phyloP scores from a whole-genome alignment of 2,888 invertebrate genomes.

The Cyaniris semiargus region DNA sequence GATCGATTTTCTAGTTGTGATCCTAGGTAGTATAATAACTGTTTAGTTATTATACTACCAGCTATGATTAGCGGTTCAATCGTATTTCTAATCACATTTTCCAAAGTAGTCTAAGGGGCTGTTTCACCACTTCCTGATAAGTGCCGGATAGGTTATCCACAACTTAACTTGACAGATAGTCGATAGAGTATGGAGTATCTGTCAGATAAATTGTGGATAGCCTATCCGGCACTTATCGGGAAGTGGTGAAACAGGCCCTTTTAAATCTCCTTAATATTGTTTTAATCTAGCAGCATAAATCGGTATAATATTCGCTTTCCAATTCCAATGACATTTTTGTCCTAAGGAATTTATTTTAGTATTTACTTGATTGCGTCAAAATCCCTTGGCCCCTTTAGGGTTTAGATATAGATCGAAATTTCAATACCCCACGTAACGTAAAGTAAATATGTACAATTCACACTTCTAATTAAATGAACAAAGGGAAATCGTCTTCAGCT shows the following conservation, averaged over 20 bases:
- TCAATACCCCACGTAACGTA: not conserved
- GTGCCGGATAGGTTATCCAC: too few species aligned
- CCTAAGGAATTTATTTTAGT: not conserved
- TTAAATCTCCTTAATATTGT: too few species aligned
- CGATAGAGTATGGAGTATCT: too few species aligned
- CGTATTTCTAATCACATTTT: not conserved
- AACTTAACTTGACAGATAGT: too few species aligned
- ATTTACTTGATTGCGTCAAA: not conserved
- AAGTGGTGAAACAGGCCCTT: too few species aligned
- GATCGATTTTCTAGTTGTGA: slow-evolving; percentile 37
- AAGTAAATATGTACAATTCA: slow-evolving; percentile 22
- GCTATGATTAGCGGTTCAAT: not conserved
- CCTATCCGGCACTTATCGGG: too few species aligned
- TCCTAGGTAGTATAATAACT: too few species aligned
- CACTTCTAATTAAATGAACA: slow-evolving; percentile 29
- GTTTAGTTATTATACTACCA: not conserved
- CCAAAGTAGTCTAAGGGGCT: not conserved
- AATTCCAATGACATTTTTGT: not conserved
- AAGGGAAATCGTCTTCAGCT: slow-evolving; percentile 55
- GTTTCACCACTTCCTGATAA: too few species aligned
- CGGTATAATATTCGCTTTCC: not conserved
- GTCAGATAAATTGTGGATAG: too few species aligned
- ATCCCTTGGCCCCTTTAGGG: not conserved
- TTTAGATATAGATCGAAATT: not conserved
- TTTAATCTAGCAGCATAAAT: not conserved